Percentiles rank a stretch among this genome's conserved stretches.
Evolutionary conservation across 2,113 vertebrate species (phyloP).

Genomic region (Montifringilla adamsi): DNA sequence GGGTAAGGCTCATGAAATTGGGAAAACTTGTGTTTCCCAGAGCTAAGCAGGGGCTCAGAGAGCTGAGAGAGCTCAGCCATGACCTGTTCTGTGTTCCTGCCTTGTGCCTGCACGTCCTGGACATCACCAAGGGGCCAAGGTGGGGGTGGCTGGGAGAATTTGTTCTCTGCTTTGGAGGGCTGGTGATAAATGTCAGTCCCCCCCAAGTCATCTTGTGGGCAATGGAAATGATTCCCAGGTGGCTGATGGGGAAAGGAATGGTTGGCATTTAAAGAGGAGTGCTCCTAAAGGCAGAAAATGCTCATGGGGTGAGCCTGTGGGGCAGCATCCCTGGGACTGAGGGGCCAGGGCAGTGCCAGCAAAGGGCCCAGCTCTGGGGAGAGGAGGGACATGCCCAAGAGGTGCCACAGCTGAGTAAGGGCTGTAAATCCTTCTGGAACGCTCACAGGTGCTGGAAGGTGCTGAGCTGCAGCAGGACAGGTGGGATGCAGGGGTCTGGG

Average conservation of each 20-base stretch:
- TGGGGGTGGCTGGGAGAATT: neutral
- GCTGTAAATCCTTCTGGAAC: neutral
- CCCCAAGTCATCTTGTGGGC: neutral
- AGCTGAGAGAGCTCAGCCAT: neutral
- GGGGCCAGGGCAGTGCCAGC: rapidly evolving
- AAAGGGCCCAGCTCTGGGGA: neutral
- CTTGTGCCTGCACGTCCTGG: neutral
- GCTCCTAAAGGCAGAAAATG: rapidly evolving
- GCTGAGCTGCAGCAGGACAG: rapidly evolving
- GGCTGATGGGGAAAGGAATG: neutral
- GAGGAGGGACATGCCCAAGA: neutral
- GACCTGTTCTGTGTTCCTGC: neutral
- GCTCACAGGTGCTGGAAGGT: neutral
- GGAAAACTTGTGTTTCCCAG: neutral
- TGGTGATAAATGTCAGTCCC: neutral
- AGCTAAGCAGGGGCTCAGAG: neutral
- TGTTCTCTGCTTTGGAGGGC: neutral
- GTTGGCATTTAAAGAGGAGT: rapidly evolving
- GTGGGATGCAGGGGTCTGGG: rapidly evolving
- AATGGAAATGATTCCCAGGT: neutral
- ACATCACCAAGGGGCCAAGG: rapidly evolving
- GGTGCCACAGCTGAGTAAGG: neutral
- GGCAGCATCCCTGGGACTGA: rapidly evolving
- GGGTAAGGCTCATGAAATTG: neutral
- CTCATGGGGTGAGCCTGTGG: neutral